Evolutionary conservation across 2,113 vertebrate species (phyloP).

Genomic region (Sphyrna mokarran): DNA sequence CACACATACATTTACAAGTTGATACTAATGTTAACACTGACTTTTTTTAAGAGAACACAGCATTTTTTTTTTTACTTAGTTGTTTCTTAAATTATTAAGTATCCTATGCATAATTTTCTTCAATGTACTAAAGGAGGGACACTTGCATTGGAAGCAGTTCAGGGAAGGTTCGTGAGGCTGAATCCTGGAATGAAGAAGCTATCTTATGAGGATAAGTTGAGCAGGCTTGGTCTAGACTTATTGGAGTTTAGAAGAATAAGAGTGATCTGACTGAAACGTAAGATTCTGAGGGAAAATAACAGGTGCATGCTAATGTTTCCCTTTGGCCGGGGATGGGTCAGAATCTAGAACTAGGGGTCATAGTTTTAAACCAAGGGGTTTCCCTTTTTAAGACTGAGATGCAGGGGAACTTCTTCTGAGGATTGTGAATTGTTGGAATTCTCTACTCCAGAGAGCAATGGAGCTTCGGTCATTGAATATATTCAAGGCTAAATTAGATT

Average conservation of each 20-base stretch:
- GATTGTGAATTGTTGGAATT: not conserved
- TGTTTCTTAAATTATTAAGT: not conserved
- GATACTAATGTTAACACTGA: not conserved
- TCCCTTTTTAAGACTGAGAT: not conserved
- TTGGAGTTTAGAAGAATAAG: not conserved
- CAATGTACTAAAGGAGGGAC: not conserved
- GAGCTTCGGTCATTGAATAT: not conserved
- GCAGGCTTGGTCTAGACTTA: not conserved
- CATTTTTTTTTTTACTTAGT: not conserved
- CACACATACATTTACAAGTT: not conserved
- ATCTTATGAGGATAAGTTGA: not conserved
- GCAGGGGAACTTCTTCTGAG: not conserved
- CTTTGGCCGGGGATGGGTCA: not conserved
- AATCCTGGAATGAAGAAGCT: not conserved
- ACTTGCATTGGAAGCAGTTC: not conserved
- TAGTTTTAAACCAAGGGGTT: not conserved
- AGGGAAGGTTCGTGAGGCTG: not conserved
- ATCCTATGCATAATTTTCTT: not conserved
- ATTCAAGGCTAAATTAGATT: not conserved
- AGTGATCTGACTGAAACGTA: not conserved
- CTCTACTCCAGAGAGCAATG: not conserved
- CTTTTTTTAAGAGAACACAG: not conserved
- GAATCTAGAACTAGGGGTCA: not conserved
- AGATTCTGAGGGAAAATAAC: not conserved
- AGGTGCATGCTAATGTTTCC: not conserved